Base-by-base conservation (phyloP, 2,113 vertebrate genomes). In the Egretta garzetta region DNA sequence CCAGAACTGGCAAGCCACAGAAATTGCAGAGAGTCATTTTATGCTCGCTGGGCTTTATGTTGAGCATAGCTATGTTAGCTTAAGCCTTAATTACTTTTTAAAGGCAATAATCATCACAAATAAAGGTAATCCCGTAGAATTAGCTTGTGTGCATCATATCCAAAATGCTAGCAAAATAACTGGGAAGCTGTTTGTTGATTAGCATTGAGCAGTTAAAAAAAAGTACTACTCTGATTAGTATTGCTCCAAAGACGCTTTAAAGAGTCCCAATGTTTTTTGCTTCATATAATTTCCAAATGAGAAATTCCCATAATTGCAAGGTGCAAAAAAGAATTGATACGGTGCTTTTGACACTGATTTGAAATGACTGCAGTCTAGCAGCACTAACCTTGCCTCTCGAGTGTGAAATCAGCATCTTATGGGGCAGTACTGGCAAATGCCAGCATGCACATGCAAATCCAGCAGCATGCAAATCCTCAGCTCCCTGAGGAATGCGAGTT, bases 41-140 rank as follows among this genome's bases (percentile, higher is more conserved):
- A 58, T 49, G 14, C 32, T 71, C 39, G 20, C 16, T 55, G 59
- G 77, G 77, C 49, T 96, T 94, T 88, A 41, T 43, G 60, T 18
- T 80, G 39, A 82, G 9, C 33, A 15, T 22, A 52, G 58, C 32
- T 70, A 50, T 11, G 20, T 35, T 73, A 66, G 22, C 4, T 80
- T 75, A 90, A 93, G 17, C 62, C 26, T 94, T 91, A 91, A 56
- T 94, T 93, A 88, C 88, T 90, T 90, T 93, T 87, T 64, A 53
- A 96, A 94, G 89, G n/a, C 64, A 95, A 94, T 84, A 94, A 95
- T 95, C 68, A 84, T 23, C 83, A 89, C 84, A 91, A 84, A 88
- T 81, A 85, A 85, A 87, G 62, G 55, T 41, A 96, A 91, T 76
- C 82, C 66, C 66, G 55, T 88, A 62, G 82, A 93, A 94, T 90